These are phyloP conservation scores for Hormiphora californensis DNA, from an alignment of 37 sponge, comb jelly and placozoan genomes.

Conservation along the genomic window DNA sequence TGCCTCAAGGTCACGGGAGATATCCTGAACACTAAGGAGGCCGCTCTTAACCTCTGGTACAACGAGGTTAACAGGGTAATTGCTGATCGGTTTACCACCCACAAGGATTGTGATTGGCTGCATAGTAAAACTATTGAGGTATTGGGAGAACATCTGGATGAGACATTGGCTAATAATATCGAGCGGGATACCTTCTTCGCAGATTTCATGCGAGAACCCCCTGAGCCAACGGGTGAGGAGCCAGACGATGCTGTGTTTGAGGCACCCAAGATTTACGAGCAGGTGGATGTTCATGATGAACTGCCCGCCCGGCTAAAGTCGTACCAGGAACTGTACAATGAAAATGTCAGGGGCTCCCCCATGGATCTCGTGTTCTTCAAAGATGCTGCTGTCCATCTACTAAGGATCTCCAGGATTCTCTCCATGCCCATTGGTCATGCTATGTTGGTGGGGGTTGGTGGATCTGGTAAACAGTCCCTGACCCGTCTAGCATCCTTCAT, in stretches of 20 bases:
- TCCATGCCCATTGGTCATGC: constrained; percentile 93
- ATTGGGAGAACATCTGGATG: constrained; percentile 67
- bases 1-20: constrained; percentile 75
- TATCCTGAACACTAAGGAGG: constrained; percentile 25
- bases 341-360: constrained; percentile 90
- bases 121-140: constrained; percentile 58
- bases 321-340: constrained; percentile 86
- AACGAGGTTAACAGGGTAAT: constrained; percentile 91
- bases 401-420: constrained; percentile 87
- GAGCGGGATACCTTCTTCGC: constrained; percentile 93
- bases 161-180: constrained; percentile 55
- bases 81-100: constrained; percentile 90
- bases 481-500: constrained; percentile 97
- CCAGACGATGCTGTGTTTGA: constrained; percentile 86
- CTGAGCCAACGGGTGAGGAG: constrained; percentile 95
- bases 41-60: constrained; percentile 84
- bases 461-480: constrained; percentile 98
- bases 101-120: constrained; percentile 92
- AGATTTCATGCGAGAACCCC: constrained; percentile 92
- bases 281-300: constrained; percentile 58
- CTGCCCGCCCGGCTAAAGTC: constrained; percentile 69
- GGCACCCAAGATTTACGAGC: constrained; percentile 97
- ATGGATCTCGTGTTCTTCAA: constrained; percentile 99
- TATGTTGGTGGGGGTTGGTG: constrained; percentile 97
- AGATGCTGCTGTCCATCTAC: constrained; percentile 95